Conservation (phyloP, 2,797 vertebrate species). For the Aselliscus stoliczkanus region DNA sequence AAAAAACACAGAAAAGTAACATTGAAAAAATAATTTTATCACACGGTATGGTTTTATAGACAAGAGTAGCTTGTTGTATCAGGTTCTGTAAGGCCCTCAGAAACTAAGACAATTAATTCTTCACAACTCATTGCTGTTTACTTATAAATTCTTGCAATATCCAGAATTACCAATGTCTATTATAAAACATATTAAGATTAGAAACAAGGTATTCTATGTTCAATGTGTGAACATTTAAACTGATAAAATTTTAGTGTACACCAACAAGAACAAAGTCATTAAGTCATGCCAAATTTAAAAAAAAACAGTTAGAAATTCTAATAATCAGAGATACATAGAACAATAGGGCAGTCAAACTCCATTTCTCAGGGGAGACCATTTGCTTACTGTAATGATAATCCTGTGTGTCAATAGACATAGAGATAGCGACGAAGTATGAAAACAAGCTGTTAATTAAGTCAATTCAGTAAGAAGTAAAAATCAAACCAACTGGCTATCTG, state of each 20-base stretch:
- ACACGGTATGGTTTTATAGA: background rate
- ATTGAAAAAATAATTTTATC: constrained; percentile 3
- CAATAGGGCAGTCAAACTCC: background rate
- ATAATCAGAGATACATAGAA: background rate
- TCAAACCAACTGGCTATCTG: background rate
- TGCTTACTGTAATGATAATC: background rate
- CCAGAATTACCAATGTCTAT: background rate
- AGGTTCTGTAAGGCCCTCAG: background rate
- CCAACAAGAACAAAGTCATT: background rate
- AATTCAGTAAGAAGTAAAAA: background rate
- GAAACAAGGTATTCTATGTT: background rate
- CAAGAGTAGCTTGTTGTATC: background rate
- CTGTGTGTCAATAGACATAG: background rate
- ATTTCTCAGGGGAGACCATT: background rate
- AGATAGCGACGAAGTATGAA: background rate
- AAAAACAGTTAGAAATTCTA: background rate
- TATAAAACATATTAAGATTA: background rate
- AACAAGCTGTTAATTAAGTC: constrained; percentile 33
- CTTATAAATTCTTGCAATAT: background rate
- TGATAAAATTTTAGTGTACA: background rate
- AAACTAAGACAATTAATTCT: constrained; percentile 35
- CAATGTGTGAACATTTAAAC: background rate
- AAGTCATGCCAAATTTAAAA: background rate
- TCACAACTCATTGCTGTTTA: background rate
- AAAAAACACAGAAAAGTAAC: background rate